phyloP scores from a whole-genome alignment of 2,888 invertebrate species.

The Mesoligia furuncula region DNA sequence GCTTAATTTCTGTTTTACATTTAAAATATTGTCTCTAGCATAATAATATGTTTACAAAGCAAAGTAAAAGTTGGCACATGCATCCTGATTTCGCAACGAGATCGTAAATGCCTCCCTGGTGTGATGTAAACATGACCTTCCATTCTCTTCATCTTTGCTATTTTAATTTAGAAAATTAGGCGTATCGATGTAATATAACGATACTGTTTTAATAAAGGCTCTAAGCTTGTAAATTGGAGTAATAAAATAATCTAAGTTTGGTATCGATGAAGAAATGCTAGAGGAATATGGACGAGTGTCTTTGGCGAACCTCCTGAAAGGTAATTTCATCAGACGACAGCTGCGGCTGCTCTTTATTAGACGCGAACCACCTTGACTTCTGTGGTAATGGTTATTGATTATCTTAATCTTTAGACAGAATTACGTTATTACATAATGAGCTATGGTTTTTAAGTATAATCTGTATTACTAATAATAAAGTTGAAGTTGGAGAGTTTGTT shows the following conservation, averaged over 20 bases:
- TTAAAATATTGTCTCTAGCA: slow-evolving; percentile 33
- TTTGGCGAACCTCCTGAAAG: slow-evolving; percentile 37
- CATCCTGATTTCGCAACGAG: slow-evolving; percentile 53
- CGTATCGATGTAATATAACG: slow-evolving; percentile 30
- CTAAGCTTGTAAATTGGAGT: slow-evolving; percentile 20
- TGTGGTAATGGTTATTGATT: slow-evolving; percentile 36
- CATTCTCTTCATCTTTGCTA: slow-evolving; percentile 50
- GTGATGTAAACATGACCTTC: slow-evolving; percentile 50
- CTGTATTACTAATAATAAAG: neutral
- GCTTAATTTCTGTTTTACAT: slow-evolving; percentile 33
- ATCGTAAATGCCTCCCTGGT: slow-evolving; percentile 35
- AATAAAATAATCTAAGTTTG: slow-evolving; percentile 48
- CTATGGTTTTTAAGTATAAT: neutral
- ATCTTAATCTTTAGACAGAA: slow-evolving; percentile 31
- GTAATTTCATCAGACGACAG: slow-evolving; percentile 34
- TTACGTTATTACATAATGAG: slow-evolving; percentile 9
- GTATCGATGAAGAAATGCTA: slow-evolving; percentile 30
- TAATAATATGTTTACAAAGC: slow-evolving; percentile 29
- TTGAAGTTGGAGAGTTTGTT: neutral
- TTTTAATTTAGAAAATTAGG: slow-evolving; percentile 41
- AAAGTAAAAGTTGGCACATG: slow-evolving; percentile 47
- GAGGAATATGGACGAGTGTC: slow-evolving; percentile 13
- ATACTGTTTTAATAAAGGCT: slow-evolving; percentile 25
- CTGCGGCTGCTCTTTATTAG: slow-evolving; percentile 32
- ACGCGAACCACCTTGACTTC: slow-evolving; percentile 36